These are phyloP conservation scores for Punctoribates punctum DNA, from an alignment of 2,888 invertebrate species.

Conservation along the genomic window DNA sequence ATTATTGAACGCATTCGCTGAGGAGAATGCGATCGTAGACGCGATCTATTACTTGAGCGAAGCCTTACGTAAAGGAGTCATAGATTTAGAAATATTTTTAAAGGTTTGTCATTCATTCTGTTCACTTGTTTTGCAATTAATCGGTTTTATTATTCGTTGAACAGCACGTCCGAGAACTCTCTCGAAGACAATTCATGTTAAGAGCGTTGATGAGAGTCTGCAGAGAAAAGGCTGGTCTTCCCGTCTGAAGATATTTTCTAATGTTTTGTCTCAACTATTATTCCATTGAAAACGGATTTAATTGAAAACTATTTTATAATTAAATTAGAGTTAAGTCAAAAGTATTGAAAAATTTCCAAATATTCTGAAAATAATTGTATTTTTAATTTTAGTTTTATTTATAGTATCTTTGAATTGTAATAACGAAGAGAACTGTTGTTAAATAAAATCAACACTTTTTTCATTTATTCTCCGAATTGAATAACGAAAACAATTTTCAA, in stretches of 20 bases:
- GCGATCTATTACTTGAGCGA: slow-evolving; percentile 97
- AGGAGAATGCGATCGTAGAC: slow-evolving; percentile 97
- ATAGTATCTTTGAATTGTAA: too few species aligned
- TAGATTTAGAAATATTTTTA: slow-evolving; percentile 92
- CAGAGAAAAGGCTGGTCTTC: slow-evolving; percentile 79
- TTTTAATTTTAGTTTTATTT: too few species aligned
- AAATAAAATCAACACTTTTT: too few species aligned
- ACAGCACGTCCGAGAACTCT: slow-evolving; percentile 81
- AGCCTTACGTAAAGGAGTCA: slow-evolving; percentile 81
- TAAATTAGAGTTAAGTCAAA: too few species aligned
- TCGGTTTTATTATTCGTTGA: background rate
- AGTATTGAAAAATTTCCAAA: too few species aligned
- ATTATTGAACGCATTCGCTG: slow-evolving; percentile 90
- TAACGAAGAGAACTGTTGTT: too few species aligned
- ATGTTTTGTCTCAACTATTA: background rate
- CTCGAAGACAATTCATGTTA: slow-evolving; percentile 91
- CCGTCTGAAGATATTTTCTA: slow-evolving; percentile 47
- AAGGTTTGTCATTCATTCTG: slow-evolving; percentile 58
- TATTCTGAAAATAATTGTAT: too few species aligned
- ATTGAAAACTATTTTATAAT: too few species aligned
- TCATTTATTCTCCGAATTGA: too few species aligned
- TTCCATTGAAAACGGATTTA: too few species aligned
- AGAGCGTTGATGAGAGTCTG: slow-evolving; percentile 95
- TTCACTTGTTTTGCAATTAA: background rate
- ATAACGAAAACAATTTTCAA: too few species aligned